Percentiles rank a stretch among this genome's conserved stretches.
Evolutionary conservation across 2,888 invertebrate species (phyloP).

Genomic region (Leucophora obtusa): DNA sequence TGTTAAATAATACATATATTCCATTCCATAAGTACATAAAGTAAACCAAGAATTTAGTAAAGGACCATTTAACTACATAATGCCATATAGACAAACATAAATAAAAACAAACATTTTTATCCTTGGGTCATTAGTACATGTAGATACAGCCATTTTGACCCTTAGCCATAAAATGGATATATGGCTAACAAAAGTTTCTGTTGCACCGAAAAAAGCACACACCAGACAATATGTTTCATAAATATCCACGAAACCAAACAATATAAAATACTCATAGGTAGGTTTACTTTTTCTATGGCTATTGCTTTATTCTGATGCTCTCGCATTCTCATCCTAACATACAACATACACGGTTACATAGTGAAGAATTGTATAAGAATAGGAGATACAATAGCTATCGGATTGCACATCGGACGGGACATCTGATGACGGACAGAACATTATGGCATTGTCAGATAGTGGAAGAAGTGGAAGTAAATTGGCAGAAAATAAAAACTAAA

Average conservation of each 20-base stretch:
- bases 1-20: background rate
- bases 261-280: background rate
- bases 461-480: too few relatives aligned
- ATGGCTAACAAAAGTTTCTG: constrained; percentile 45
- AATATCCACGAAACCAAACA: constrained; percentile 3
- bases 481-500: too few relatives aligned
- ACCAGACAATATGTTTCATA: constrained; percentile 3
- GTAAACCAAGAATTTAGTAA: constrained; percentile 33
- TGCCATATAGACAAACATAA: constrained; percentile 1
- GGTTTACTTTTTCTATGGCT: constrained; percentile 24
- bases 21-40: constrained; percentile 10
- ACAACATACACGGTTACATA: background rate
- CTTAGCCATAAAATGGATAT: constrained; percentile 48
- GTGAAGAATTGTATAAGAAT: too few relatives aligned
- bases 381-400: too few relatives aligned
- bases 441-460: too few relatives aligned
- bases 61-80: constrained; percentile 41
- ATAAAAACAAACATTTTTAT: background rate
- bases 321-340: background rate
- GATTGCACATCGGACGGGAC: too few relatives aligned
- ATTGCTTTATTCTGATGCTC: constrained; percentile 11
- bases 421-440: too few relatives aligned
- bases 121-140: constrained; percentile 38
- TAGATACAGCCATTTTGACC: constrained; percentile 4
- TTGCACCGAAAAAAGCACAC: background rate